Evolutionary conservation across 2,888 invertebrate genomes (phyloP), one percentile per base, ranked within the genome.

Genomic region (Ornithoptera alexandrae): DNA sequence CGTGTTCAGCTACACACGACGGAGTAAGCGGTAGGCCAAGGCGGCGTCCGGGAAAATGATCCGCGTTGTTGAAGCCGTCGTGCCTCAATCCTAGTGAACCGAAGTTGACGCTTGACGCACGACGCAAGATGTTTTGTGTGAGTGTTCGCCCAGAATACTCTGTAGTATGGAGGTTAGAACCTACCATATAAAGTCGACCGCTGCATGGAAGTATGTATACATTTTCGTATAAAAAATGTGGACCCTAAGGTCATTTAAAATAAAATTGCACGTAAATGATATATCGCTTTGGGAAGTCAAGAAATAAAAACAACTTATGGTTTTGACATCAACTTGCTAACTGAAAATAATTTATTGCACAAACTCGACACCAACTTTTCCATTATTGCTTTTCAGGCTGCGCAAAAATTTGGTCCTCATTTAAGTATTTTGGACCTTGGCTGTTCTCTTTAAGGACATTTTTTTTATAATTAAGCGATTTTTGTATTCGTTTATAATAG

Each of bases 281-380:
- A 69, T 65, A 61, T 65, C 15, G 62, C 65, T 53, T 64, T 36
- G 53, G 57, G 61, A 65, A 69, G n/a, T 69, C 65, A 65, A 69
- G 65, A 73, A 70, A 66, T 69, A 72, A 71, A 74, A 74, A 71
- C 63, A 72, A 50, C 70, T 71, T 73, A 72, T 73, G 71, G 70
- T 70, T 73, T 63, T 77, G 77, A 76, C 76, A 74, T 72, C 76
- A 78, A 78, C 76, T 80, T 78, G 75, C 76, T 75, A 75, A 70
- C 74, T 73, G 77, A 77, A 82, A 81, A 80, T 82, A 81, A 85
- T 83, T 84, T 85, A 84, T 83, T 50, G 82, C 75, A 72, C 70
- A 72, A 73, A 76, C 78, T 68, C 68, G 53, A 64, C 63, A 64
- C 68, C 68, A 64, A 63, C 63, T 59, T 53, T 59, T 77, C 74